Conservation (phyloP, 2,888 invertebrate genomes). For the Rhingia rostrata region DNA sequence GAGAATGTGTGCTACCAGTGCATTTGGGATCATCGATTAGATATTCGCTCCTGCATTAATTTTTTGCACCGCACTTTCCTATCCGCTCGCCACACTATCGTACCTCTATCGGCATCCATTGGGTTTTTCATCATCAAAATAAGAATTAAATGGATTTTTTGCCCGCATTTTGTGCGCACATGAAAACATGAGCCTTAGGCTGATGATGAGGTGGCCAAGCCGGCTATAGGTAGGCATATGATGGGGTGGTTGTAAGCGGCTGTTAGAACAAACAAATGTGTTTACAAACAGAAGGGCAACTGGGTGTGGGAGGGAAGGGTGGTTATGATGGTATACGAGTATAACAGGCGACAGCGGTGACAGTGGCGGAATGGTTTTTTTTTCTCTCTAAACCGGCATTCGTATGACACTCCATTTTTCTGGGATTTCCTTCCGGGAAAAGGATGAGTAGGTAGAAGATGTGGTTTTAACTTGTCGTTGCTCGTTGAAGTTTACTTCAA, state of each 20-base stretch:
- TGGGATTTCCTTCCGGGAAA: constrained; percentile 71
- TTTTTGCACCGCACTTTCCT: neutral
- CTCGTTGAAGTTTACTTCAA: constrained; percentile 65
- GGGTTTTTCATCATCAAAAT: constrained; percentile 29
- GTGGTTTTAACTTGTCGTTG: constrained; percentile 57
- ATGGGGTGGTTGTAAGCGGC: too few species aligned
- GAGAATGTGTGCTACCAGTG: constrained; percentile 63
- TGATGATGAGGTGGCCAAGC: neutral
- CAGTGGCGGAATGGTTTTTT: constrained; percentile 47
- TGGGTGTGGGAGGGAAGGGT: neutral
- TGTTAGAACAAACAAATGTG: constrained; percentile 21
- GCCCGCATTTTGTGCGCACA: neutral
- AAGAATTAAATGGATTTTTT: constrained; percentile 14
- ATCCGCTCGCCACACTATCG: neutral
- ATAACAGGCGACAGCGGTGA: constrained; percentile 36
- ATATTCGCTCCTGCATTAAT: constrained; percentile 44
- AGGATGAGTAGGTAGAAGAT: constrained; percentile 58
- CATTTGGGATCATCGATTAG: constrained; percentile 67
- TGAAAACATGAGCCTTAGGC: constrained; percentile 21
- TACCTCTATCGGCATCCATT: constrained; percentile 6
- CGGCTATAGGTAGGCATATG: neutral
- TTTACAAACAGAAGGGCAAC: constrained; percentile 16
- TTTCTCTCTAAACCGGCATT: constrained; percentile 55
- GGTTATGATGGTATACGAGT: neutral
- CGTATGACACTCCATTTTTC: constrained; percentile 65